A percentile compares a stretch with the other conserved stretches of the same genome.
Evolutionary conservation across 92 coral and sea anemone species (phyloP).

Genomic region (Heliopora coerulea): DNA sequence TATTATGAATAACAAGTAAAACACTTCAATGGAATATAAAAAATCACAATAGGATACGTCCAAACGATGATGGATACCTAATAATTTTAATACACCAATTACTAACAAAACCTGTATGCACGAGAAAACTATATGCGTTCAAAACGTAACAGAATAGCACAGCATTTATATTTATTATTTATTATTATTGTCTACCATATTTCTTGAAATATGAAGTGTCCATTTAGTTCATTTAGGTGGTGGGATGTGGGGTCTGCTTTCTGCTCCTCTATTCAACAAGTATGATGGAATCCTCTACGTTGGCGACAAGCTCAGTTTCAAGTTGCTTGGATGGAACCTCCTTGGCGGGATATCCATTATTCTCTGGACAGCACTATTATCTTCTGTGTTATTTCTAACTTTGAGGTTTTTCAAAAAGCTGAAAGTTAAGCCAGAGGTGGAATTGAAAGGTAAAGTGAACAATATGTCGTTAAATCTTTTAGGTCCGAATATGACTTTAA

Average conservation of each 20-base stretch:
- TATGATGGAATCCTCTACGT: constrained; percentile 47
- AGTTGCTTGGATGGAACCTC: constrained; percentile 50
- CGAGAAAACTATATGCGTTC: no score
- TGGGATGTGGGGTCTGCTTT: constrained; percentile 53
- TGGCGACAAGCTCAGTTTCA: constrained; percentile 54
- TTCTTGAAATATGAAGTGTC: not conserved
- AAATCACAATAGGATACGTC: no score
- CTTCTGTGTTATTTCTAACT: constrained; percentile 32
- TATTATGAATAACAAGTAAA: no score
- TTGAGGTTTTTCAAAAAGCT: constrained; percentile 32
- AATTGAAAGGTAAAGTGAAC: constrained; percentile 46
- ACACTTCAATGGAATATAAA: no score
- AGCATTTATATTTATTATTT: no score
- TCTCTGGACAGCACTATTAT: constrained; percentile 47
- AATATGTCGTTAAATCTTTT: no score
- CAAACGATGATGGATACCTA: no score
- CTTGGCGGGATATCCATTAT: constrained; percentile 44
- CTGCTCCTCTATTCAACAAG: constrained; percentile 48
- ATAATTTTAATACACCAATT: no score
- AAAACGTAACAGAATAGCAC: no score
- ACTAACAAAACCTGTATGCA: no score
- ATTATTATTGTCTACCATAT: not conserved
- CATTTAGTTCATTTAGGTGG: constrained; percentile 48
- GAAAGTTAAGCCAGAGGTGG: constrained; percentile 39
- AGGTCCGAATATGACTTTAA: no score